These are phyloP conservation scores for Solenopsis fugax DNA, from an alignment of 1,140 invertebrate species.

Conservation along the genomic window DNA sequence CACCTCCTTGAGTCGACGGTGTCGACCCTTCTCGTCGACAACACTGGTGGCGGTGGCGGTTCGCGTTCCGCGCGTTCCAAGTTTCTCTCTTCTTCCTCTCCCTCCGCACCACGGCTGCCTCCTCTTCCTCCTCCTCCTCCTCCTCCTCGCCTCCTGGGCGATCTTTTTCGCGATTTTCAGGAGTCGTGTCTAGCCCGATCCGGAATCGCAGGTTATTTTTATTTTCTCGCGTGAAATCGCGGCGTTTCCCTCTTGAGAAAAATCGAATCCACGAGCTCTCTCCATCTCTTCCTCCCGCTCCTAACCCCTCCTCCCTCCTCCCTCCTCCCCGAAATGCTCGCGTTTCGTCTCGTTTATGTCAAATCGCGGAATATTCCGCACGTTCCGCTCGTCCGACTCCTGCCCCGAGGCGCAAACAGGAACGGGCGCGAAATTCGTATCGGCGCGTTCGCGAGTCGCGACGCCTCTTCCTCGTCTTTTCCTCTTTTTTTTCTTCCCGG, in stretches of 20 bases:
- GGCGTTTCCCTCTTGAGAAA: not conserved
- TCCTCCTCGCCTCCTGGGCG: slow-evolving; percentile 50
- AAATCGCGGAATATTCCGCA: slow-evolving; percentile 27
- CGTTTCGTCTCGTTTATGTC: not conserved
- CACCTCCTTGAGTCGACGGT: slow-evolving; percentile 71
- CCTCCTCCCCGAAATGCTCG: not conserved
- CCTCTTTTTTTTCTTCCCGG: not conserved
- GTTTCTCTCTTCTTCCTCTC: slow-evolving; percentile 76
- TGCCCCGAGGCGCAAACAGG: slow-evolving; percentile 33
- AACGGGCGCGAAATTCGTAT: slow-evolving; percentile 63
- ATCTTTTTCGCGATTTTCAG: not conserved
- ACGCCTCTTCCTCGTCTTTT: not conserved
- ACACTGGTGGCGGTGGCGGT: slow-evolving; percentile 78
- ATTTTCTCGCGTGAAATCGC: not conserved
- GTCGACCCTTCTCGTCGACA: slow-evolving; percentile 80
- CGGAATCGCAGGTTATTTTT: not conserved
- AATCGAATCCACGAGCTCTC: not conserved
- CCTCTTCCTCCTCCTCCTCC: slow-evolving; percentile 53
- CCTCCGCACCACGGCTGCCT: no score
- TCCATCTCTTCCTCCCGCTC: not conserved
- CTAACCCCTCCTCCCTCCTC: not conserved
- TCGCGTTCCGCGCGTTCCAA: slow-evolving; percentile 78
- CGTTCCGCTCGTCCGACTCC: slow-evolving; percentile 20
- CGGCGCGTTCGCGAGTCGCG: not conserved
- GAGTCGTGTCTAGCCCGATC: not conserved